These are phyloP conservation scores for Tortrix viridana DNA, from an alignment of 2,888 invertebrate species.

Conservation along the genomic window DNA sequence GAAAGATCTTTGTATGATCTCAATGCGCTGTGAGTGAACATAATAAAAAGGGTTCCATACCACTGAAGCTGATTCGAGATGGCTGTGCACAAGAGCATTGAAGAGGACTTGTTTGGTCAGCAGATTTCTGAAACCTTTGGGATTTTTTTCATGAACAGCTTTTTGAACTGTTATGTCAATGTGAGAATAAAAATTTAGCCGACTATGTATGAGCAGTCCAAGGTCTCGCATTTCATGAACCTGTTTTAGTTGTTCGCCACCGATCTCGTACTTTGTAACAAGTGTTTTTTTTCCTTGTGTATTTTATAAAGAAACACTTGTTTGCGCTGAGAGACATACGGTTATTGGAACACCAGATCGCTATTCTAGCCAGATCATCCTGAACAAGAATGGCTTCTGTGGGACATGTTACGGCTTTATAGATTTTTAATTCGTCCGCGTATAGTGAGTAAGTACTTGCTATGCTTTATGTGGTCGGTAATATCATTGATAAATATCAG, in stretches of 20 bases:
- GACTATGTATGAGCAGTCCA: slow-evolving; percentile 14
- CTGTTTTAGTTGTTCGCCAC: background rate
- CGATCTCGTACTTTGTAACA: slow-evolving; percentile 20
- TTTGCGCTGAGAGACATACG: too few species aligned
- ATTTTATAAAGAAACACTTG: background rate
- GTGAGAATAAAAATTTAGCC: slow-evolving; percentile 15
- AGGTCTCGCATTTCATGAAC: slow-evolving; percentile 22
- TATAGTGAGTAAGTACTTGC: background rate
- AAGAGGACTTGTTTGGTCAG: slow-evolving; percentile 18
- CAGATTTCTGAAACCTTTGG: too few species aligned
- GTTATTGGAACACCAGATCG: too few species aligned
- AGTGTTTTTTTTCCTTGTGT: background rate
- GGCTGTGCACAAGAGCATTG: slow-evolving; percentile 25
- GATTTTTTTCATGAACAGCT: slow-evolving; percentile 27
- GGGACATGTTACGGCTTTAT: too few species aligned
- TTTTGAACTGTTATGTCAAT: slow-evolving; percentile 22
- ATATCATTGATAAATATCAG: background rate
- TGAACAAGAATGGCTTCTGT: too few species aligned
- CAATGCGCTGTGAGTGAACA: slow-evolving; percentile 21
- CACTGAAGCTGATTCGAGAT: slow-evolving; percentile 22
- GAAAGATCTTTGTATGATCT: slow-evolving; percentile 23
- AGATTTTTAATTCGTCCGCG: too few species aligned
- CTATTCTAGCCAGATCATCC: too few species aligned
- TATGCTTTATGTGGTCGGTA: background rate
- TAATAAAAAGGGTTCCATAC: slow-evolving; percentile 30